Base-by-base conservation (phyloP, 2,797 vertebrate genomes). In the Poeciliopsis turneri region DNA sequence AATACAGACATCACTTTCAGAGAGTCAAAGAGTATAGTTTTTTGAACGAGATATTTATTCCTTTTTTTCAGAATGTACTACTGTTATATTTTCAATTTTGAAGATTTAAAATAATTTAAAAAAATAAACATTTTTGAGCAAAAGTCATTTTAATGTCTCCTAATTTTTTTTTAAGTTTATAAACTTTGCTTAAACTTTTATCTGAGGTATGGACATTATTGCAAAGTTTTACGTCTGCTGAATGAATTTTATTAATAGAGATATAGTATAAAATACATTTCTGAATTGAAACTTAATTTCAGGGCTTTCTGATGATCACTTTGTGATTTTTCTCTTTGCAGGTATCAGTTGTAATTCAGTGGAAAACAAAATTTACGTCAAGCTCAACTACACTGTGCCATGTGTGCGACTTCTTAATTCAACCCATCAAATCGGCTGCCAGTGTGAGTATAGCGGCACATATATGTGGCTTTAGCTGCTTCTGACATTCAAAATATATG, bases 351-450 rank as follows among this genome's bases (percentile, higher is more conserved):
- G 93, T 86, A 98, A 96, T 74, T 97, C 98, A 0, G 97, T 99
- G 75, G 97, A 98, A 84, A 95, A 97, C 92, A 99, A 99, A 92
- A 99, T 99, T 86, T 99, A 99, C 78, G 92, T 99, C 51, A 77
- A 95, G 0, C 93, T 99, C 64, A 99, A 98, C 85, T 93, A 93
- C 72, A 97, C 97, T 0, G 93, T 96, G 0, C 96, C 98, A 0
- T 99, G 98, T 51, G 98, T 99, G 39, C 95, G 98, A 2, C 96
- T 99, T 43, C 96, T 99, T 75, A 99, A 99, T 11, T 97, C 97
- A 76, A 99, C 98, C 0, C 98, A 99, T 94, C 98, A 99, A 88
- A 97, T 98, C 64, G 98, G 98, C 89, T 99, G 98, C 93, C 98
- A 99, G 89, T 99, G 98, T 99, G 89, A 99, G 98, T 96, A 83